A percentile compares a stretch with the other conserved stretches of the same genome.
Conservation (phyloP, 2,113 vertebrate genomes). For the Cromileptes altivelis region DNA sequence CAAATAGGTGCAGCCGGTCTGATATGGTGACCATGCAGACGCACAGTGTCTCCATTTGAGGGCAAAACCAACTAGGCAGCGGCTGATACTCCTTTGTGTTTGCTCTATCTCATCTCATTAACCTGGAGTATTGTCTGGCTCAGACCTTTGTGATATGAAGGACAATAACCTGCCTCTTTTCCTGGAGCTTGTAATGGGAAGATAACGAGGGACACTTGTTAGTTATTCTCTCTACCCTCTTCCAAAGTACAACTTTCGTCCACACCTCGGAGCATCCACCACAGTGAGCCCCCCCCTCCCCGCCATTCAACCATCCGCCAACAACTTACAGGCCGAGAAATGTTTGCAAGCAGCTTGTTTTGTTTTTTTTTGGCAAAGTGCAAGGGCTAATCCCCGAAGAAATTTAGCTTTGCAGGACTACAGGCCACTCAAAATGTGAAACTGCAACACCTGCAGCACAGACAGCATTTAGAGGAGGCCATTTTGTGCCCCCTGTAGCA, state of each 20-base stretch:
- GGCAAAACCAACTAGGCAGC: constrained; percentile 61
- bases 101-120: constrained; percentile 51
- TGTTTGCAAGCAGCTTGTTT: constrained; percentile 11
- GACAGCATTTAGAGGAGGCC: constrained; percentile 33
- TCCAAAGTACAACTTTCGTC: neutral
- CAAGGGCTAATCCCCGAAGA: neutral
- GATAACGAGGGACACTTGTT: constrained; percentile 51
- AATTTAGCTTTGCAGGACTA: neutral
- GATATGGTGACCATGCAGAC: constrained; percentile 36
- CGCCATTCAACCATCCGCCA: constrained; percentile 35
- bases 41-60: constrained; percentile 25
- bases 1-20: constrained; percentile 19
- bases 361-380: constrained; percentile 26
- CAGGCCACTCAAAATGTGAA: constrained; percentile 40
- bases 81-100: constrained; percentile 53
- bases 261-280: constrained; percentile 42
- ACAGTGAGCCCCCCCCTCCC: constrained; percentile 48
- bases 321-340: constrained; percentile 7
- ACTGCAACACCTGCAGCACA: constrained; percentile 53
- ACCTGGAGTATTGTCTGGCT: constrained; percentile 40
- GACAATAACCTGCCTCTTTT: constrained; percentile 29
- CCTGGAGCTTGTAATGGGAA: constrained; percentile 36
- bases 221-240: constrained; percentile 32
- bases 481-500: constrained; percentile 34
- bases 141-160: constrained; percentile 28